Evolutionary conservation across 1,140 invertebrate species (phyloP).

Genomic region (Zaprionus capensis): DNA sequence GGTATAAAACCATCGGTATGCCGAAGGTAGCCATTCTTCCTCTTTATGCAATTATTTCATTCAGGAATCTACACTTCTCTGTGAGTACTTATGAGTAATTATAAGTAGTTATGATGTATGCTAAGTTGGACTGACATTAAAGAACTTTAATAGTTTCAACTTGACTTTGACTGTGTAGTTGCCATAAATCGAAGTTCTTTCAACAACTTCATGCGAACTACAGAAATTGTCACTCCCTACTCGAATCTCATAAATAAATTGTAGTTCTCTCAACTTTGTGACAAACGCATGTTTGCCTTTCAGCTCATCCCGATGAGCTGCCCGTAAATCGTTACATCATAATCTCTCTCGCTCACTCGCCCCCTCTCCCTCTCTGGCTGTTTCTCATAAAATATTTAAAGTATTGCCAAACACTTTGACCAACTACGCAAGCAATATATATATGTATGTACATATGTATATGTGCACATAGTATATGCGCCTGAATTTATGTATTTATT

Average conservation of each 20-base stretch:
- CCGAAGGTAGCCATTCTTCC: no score
- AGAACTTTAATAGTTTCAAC: background rate
- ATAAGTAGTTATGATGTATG: no score
- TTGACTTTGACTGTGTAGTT: background rate
- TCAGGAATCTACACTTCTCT: no score
- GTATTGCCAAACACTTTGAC: conserved; percentile 62
- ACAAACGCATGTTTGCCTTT: conserved; percentile 48
- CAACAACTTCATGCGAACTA: background rate
- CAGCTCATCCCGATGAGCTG: conserved; percentile 53
- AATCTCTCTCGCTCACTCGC: conserved; percentile 26
- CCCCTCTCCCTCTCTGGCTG: background rate
- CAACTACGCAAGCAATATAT: conserved; percentile 32
- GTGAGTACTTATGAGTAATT: no score
- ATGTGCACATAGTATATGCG: conserved; percentile 14
- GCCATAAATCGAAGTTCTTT: background rate
- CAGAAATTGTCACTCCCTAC: background rate
- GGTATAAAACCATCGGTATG: no score
- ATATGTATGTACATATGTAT: conserved; percentile 8
- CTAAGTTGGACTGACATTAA: background rate
- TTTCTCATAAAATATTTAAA: conserved; percentile 63
- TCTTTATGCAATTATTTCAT: no score
- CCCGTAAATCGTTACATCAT: conserved; percentile 64
- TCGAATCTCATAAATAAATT: conserved; percentile 38
- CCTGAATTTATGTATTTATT: conserved; percentile 50
- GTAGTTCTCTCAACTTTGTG: conserved; percentile 43